Conservation (phyloP, 1,140 invertebrate genomes). For the Sycophila sp. region DNA sequence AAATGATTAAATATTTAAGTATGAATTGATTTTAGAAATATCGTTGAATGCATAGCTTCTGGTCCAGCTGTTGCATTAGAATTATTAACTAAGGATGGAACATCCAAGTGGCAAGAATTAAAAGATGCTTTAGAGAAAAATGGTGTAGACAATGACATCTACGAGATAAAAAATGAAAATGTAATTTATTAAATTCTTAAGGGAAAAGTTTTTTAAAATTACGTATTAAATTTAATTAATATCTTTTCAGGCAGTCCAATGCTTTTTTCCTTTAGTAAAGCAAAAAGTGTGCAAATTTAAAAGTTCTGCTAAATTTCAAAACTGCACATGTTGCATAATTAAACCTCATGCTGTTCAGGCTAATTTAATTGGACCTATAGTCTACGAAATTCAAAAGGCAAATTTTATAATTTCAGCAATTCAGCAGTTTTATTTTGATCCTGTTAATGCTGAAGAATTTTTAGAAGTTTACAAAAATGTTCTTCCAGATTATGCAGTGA, state of each 20-base stretch:
- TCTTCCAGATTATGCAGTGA: constrained; percentile 81
- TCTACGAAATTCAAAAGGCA: constrained; percentile 78
- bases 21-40: constrained; percentile 51
- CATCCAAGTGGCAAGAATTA: constrained; percentile 70
- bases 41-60: constrained; percentile 75
- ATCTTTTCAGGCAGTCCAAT: constrained; percentile 71
- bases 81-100: constrained; percentile 78
- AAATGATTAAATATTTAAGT: background rate
- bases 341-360: constrained; percentile 90
- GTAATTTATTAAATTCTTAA: too few relatives aligned
- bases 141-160: constrained; percentile 75
- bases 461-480: constrained; percentile 94
- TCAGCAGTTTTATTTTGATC: constrained; percentile 81
- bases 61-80: constrained; percentile 79
- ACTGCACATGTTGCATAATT: constrained; percentile 86
- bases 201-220: too few relatives aligned
- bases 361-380: constrained; percentile 71
- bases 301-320: constrained; percentile 70
- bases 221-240: background rate
- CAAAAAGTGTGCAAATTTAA: constrained; percentile 61
- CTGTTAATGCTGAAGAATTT: constrained; percentile 88
- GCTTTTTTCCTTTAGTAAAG: constrained; percentile 75
- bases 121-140: constrained; percentile 80
- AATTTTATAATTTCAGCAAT: constrained; percentile 83
- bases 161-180: constrained; percentile 72